Conservation (phyloP, 2,888 invertebrate genomes). For the Trilocha varians region DNA sequence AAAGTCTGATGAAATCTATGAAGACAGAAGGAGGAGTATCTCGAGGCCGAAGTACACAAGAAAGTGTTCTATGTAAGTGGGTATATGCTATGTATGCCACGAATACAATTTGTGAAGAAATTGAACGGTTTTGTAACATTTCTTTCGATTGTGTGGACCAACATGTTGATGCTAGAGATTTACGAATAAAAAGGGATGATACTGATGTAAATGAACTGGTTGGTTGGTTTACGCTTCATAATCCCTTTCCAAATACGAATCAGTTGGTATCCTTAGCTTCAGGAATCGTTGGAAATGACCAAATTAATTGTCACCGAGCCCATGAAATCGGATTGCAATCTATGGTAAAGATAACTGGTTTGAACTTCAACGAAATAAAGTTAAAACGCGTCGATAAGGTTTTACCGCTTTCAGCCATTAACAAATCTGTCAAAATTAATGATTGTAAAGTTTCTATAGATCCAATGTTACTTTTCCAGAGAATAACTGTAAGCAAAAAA, state of each 20-base stretch:
- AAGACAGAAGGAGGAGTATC: constrained; percentile 38
- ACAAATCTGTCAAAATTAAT: constrained; percentile 26
- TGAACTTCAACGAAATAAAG: constrained; percentile 24
- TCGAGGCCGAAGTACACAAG: constrained; percentile 37
- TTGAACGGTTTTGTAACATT: constrained; percentile 13
- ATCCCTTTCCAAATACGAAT: constrained; percentile 15
- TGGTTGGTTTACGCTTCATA: constrained; percentile 14
- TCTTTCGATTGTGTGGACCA: constrained; percentile 12
- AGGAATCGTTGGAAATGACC: constrained; percentile 18
- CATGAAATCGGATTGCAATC: constrained; percentile 24
- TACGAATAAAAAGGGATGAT: constrained; percentile 13
- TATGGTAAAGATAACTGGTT: constrained; percentile 22
- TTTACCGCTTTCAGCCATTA: constrained; percentile 27
- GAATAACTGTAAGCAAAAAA: constrained; percentile 21
- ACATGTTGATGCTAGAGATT: constrained; percentile 16
- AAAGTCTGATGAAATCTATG: constrained; percentile 31
- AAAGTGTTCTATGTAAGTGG: constrained; percentile 32
- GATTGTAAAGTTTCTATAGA: constrained; percentile 21
- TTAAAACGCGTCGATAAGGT: constrained; percentile 30
- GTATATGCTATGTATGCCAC: constrained; percentile 8
- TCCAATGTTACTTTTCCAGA: constrained; percentile 19
- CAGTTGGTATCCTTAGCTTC: constrained; percentile 16
- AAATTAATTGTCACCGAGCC: constrained; percentile 19
- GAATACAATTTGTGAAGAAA: constrained; percentile 8
- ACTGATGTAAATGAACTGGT: constrained; percentile 12